Conservation (phyloP, 1,140 invertebrate species). For the Leptinotarsa lineolata region DNA sequence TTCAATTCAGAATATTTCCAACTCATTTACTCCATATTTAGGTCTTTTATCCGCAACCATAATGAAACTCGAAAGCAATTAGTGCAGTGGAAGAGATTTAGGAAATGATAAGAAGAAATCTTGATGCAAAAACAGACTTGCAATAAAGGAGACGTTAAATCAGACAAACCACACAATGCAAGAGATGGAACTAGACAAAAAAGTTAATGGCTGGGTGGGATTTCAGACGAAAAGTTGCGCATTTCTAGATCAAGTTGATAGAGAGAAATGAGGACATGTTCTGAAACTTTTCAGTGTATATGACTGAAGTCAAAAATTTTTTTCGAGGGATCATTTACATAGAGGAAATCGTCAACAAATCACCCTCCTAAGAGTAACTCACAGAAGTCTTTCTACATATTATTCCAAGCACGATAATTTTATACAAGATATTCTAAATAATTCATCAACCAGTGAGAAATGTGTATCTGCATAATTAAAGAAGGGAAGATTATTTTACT, state of each 20-base stretch:
- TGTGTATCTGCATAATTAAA: too few species aligned
- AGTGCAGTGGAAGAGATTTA: slow-evolving; percentile 28
- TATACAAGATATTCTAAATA: too few species aligned
- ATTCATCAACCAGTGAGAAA: too few species aligned
- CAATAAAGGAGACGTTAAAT: slow-evolving; percentile 34
- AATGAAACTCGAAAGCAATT: slow-evolving; percentile 33
- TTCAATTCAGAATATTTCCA: background rate
- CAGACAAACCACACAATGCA: slow-evolving; percentile 31
- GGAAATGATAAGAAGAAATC: slow-evolving; percentile 27
- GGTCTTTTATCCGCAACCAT: background rate
- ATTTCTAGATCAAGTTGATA: slow-evolving; percentile 28
- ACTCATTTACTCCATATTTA: background rate
- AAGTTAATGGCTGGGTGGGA: slow-evolving; percentile 29
- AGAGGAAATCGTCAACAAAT: too few species aligned
- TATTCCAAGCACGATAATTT: too few species aligned
- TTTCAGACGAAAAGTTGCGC: slow-evolving; percentile 20
- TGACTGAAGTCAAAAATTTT: too few species aligned
- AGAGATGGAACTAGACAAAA: slow-evolving; percentile 25
- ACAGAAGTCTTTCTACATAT: too few species aligned
- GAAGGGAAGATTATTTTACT: too few species aligned
- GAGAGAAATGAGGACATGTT: background rate
- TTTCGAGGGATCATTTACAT: too few species aligned
- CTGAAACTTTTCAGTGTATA: too few species aligned
- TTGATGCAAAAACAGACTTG: slow-evolving; percentile 31
- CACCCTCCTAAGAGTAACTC: too few species aligned